Percentiles rank a stretch among this genome's conserved stretches.
Evolutionary conservation across 23 tunicate species (phyloP).

Genomic region (Phallusia fumigata): DNA sequence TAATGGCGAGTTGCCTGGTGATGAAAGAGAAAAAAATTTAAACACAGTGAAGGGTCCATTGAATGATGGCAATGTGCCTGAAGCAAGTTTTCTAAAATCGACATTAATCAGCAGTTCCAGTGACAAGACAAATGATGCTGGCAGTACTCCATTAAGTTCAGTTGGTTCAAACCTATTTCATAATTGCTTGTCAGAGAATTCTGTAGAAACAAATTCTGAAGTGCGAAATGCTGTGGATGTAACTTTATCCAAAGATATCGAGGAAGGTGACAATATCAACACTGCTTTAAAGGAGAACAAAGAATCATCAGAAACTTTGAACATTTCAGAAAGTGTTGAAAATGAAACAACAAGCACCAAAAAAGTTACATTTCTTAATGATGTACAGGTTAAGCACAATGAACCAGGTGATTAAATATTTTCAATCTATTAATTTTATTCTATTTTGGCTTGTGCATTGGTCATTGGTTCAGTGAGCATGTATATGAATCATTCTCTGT

Average conservation of each 20-base stretch:
- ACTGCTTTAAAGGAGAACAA: too few relatives aligned
- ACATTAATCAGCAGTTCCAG: not conserved
- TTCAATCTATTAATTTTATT: too few relatives aligned
- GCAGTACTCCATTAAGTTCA: slow-evolving; percentile 4
- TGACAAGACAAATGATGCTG: not conserved
- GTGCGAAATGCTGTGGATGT: not conserved
- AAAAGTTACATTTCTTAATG: slow-evolving; percentile 2
- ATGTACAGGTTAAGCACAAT: not conserved
- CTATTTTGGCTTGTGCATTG: too few relatives aligned
- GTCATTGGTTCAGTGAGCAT: too few relatives aligned
- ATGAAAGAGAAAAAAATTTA: slow-evolving; percentile 1
- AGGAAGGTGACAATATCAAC: not conserved
- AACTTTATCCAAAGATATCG: not conserved
- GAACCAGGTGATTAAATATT: not conserved
- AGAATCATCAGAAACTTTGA: too few relatives aligned
- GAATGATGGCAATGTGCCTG: not conserved
- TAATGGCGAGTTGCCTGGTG: slow-evolving; percentile 13
- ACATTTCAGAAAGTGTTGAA: too few relatives aligned
- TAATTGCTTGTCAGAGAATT: not conserved
- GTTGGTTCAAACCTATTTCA: not conserved
- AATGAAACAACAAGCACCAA: not conserved
- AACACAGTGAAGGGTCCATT: slow-evolving; percentile 1
- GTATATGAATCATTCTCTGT: too few relatives aligned
- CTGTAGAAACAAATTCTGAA: not conserved
- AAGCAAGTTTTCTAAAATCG: not conserved